These are phyloP conservation scores for Enteromius viviparus DNA, from an alignment of 2,797 vertebrate species.

Conservation along the genomic window DNA sequence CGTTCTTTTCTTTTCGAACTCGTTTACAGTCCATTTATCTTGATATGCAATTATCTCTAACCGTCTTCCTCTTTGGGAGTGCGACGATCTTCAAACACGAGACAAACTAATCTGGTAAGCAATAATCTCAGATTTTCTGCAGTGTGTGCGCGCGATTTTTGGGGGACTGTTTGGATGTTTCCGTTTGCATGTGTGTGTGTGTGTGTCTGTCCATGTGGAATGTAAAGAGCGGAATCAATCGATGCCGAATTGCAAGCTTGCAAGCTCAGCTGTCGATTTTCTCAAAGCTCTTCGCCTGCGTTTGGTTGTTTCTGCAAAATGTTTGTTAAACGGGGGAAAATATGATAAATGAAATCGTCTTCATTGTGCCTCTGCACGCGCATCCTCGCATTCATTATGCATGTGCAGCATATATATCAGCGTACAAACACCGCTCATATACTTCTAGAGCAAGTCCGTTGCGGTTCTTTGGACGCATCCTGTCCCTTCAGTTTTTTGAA, in stretches of 20 bases:
- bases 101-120: conserved; percentile 59
- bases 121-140: conserved; percentile 20
- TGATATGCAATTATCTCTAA: conserved; percentile 57
- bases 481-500: conserved; percentile 6
- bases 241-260: conserved; percentile 55
- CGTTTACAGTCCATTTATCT: conserved; percentile 38
- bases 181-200: neutral
- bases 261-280: conserved; percentile 46
- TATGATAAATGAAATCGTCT: conserved; percentile 2
- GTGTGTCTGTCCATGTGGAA: conserved; percentile 40
- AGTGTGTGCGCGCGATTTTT: conserved; percentile 16
- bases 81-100: conserved; percentile 67
- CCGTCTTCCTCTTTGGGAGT: conserved; percentile 62
- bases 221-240: conserved; percentile 44
- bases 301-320: conserved; percentile 22
- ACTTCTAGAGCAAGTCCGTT: neutral
- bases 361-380: conserved; percentile 38
- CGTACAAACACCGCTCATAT: conserved; percentile 18
- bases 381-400: conserved; percentile 44
- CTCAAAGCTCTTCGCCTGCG: conserved; percentile 25
- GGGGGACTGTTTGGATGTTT: conserved; percentile 23
- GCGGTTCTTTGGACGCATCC: conserved; percentile 11
- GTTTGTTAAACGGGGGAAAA: neutral
- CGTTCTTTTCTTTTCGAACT: conserved; percentile 45
- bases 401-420: conserved; percentile 23